Evolutionary conservation across 1,140 invertebrate genomes (phyloP).

Genomic region (Gerris buenoi): DNA sequence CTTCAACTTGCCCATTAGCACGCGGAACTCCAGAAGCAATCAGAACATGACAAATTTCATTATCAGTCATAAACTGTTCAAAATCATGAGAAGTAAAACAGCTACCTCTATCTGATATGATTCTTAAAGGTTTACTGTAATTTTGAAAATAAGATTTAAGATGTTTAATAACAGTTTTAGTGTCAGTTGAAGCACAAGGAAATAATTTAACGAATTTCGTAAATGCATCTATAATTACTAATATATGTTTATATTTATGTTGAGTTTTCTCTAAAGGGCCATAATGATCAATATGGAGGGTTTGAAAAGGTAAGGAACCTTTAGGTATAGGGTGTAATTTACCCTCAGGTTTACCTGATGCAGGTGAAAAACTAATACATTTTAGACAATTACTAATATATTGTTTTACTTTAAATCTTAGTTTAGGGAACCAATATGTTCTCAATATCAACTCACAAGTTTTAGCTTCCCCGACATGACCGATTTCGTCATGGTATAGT

Average conservation of each 20-base stretch:
- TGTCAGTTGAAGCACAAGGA: neutral
- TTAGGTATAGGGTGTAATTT: neutral
- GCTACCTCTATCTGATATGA: neutral
- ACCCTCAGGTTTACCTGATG: neutral
- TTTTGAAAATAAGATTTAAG: neutral
- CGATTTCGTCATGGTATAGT: neutral
- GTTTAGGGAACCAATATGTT: conserved; percentile 19
- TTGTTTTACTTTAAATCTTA: conserved; percentile 13
- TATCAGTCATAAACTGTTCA: neutral
- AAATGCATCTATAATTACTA: neutral
- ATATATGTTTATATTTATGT: neutral
- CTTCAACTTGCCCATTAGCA: neutral
- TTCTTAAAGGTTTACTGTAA: neutral
- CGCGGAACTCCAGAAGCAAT: neutral
- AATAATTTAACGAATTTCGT: neutral
- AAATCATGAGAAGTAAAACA: neutral
- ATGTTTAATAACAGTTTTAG: neutral
- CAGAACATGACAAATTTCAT: neutral
- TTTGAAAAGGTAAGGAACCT: neutral
- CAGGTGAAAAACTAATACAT: conserved; percentile 18
- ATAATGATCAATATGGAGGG: neutral
- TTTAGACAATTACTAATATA: conserved; percentile 20
- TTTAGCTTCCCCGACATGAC: conserved; percentile 10
- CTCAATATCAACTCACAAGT: conserved; percentile 12
- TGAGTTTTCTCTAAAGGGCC: neutral